These are phyloP conservation scores for Helostoma temminkii DNA, from an alignment of 2,797 vertebrate genomes.

Conservation along the genomic window DNA sequence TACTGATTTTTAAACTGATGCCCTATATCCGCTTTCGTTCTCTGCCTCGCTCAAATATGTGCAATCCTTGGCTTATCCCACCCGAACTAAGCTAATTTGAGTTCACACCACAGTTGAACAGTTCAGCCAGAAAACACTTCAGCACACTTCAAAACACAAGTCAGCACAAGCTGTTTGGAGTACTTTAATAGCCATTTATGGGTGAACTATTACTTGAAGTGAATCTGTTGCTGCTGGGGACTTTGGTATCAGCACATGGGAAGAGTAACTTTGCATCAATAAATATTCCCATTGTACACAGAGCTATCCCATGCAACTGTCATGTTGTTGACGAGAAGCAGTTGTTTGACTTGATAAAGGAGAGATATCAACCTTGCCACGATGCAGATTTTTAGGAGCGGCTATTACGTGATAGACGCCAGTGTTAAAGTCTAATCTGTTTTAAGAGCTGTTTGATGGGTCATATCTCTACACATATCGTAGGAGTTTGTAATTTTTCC, in stretches of 20 bases:
- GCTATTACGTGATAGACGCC: conserved; percentile 4
- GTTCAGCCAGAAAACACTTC: conserved; percentile 22
- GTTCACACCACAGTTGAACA: conserved; percentile 4
- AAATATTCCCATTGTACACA: conserved; percentile 5
- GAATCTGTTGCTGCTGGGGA: neutral
- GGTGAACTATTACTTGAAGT: conserved; percentile 6
- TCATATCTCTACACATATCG: neutral
- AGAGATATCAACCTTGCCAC: neutral
- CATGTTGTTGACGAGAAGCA: conserved; percentile 5
- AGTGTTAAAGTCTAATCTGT: too few species aligned
- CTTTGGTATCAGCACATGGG: neutral
- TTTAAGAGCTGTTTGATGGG: too few species aligned
- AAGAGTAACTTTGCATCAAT: conserved; percentile 10
- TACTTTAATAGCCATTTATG: conserved; percentile 17
- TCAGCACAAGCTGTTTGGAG: conserved; percentile 15
- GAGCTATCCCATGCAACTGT: neutral
- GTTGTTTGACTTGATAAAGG: conserved; percentile 17
- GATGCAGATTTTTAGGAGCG: neutral
- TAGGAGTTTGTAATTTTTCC: neutral
- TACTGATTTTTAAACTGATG: conserved; percentile 4
- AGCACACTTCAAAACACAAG: neutral
- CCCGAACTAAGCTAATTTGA: conserved; percentile 9
- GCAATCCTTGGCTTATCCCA: neutral
- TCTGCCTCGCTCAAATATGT: neutral
- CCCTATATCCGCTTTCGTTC: conserved; percentile 5